Base-by-base conservation (phyloP, 2,888 invertebrate genomes). In the Volucella inanis region DNA sequence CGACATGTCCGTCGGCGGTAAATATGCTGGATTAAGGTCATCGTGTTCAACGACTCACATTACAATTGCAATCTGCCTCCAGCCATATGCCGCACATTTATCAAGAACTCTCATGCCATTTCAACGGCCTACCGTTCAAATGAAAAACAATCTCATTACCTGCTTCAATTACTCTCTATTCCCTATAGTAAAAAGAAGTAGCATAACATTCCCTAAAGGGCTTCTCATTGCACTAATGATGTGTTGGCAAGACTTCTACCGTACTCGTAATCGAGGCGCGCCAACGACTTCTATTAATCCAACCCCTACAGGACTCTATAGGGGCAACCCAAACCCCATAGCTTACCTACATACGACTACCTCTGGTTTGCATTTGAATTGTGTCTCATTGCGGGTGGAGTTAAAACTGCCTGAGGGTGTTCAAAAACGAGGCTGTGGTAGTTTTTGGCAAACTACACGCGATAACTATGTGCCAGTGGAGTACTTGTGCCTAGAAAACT, bases 151-250 rank as follows among this genome's bases (percentile, higher is more conserved):
- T 52, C n/a, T 12, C n/a, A 52, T 65, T 52, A 38, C 18, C 18
- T 12, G 22, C 10, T 38, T 31, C 9, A 31, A 47, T 39, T 50
- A 18, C 49, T 15, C 22, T 50, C n/a, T 14, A 65, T 54, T 54
- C 38, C 8, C 2, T 12, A 18, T 15, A 38, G 55, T n/a, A 62
- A 59, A 57, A 70, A 47, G 10, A 15, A 10, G 18, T n/a, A 65
- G 61, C 15, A 64, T 43, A 55, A 55, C 41, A 50, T 47, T n/a
- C 54, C 74, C 62, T 74, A 31, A 45, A 59, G 74, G 78, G 62
- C 72, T 74, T 52, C 41, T 71, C 70, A 67, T 54, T 75, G 84
- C 80, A 80, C 79, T 84, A 80, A 84, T 75, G 75, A 80, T 67
- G 78, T 80, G 80, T 61, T 79, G 80, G 70, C 84, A 80, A 61